Percentiles rank a stretch among this genome's conserved stretches.
Conservation (phyloP, 2,113 vertebrate species). For the Ageneiosus marmoratus region DNA sequence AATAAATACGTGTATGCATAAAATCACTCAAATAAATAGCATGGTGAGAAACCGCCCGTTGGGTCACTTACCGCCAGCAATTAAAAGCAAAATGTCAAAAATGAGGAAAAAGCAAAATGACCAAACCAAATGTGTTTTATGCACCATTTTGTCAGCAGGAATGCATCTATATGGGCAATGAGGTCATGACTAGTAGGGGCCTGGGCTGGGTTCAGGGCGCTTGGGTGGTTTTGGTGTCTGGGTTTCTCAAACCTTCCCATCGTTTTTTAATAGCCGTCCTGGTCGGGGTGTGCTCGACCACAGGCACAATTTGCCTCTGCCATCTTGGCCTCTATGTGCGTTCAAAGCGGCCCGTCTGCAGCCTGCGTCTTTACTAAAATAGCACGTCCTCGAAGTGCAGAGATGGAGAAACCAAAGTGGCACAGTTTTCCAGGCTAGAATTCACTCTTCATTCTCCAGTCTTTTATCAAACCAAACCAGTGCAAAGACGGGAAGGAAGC, state of each 20-base stretch:
- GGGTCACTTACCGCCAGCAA: background rate
- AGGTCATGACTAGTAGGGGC: constrained; percentile 56
- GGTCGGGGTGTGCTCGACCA: constrained; percentile 75
- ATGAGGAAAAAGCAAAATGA: constrained; percentile 49
- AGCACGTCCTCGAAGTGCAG: constrained; percentile 56
- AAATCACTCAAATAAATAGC: background rate
- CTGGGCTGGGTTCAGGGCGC: constrained; percentile 60
- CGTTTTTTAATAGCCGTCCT: constrained; percentile 76
- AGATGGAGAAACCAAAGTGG: constrained; percentile 45
- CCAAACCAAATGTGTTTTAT: constrained; percentile 41
- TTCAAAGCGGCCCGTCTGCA: constrained; percentile 69
- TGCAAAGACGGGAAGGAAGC: constrained; percentile 28
- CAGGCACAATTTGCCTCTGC: constrained; percentile 70
- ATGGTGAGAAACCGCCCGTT: background rate
- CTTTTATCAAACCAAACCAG: constrained; percentile 34
- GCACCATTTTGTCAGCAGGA: constrained; percentile 46
- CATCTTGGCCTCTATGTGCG: constrained; percentile 66
- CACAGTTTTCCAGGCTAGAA: constrained; percentile 38
- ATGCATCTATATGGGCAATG: constrained; percentile 55
- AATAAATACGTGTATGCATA: constrained; percentile 13
- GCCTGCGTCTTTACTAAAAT: constrained; percentile 64
- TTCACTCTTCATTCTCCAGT: constrained; percentile 32
- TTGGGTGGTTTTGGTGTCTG: constrained; percentile 69
- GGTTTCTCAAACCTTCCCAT: constrained; percentile 66
- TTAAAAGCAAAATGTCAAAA: constrained; percentile 7